These are phyloP conservation scores for Oceanodroma leucorhoa DNA, from an alignment of 2,797 vertebrate genomes.

Conservation along the genomic window DNA sequence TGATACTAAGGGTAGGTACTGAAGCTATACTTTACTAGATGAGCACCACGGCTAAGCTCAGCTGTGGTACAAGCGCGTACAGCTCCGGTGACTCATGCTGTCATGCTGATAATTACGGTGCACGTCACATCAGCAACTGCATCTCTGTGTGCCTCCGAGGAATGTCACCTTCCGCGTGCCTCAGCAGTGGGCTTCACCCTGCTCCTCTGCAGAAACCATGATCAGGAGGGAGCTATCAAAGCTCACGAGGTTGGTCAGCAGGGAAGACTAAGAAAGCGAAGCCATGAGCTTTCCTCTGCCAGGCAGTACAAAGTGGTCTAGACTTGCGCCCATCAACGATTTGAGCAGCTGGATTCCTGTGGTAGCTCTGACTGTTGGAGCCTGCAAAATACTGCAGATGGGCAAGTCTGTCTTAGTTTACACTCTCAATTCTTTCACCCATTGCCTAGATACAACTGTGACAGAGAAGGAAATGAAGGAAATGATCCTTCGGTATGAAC, in stretches of 20 bases:
- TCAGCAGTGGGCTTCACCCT: background rate
- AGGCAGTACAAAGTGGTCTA: background rate
- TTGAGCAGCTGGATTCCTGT: background rate
- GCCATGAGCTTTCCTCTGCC: background rate
- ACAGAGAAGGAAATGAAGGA: background rate
- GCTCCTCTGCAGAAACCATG: background rate
- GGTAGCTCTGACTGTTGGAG: background rate
- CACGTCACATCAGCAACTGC: background rate
- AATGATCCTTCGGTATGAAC: background rate
- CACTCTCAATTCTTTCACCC: background rate
- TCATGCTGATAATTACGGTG: background rate
- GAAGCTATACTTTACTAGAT: background rate
- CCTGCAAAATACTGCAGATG: background rate
- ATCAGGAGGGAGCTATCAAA: background rate
- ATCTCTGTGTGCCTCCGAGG: background rate
- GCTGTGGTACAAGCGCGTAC: background rate
- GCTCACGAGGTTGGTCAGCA: background rate
- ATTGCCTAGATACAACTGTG: conserved; percentile 1
- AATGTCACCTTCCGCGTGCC: background rate
- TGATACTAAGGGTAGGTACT: background rate
- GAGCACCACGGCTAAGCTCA: background rate
- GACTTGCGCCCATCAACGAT: background rate
- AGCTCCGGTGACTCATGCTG: background rate
- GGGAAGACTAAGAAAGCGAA: background rate
- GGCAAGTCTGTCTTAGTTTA: background rate